These are phyloP conservation scores for Drosophila serrata DNA, from an alignment of 1,140 invertebrate genomes.

Conservation along the genomic window DNA sequence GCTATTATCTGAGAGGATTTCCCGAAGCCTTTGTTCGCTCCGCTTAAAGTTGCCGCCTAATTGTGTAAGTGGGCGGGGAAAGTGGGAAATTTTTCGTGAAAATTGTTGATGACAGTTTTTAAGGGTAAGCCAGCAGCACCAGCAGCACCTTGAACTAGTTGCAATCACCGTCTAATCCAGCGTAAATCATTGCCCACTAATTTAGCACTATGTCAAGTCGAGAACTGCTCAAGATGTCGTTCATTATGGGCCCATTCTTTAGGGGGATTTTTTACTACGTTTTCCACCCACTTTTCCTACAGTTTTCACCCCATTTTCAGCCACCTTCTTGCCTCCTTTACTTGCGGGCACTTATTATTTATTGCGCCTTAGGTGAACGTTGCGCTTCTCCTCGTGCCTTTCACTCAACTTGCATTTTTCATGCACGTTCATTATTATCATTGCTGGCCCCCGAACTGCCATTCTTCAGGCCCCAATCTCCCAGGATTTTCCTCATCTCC, in stretches of 20 bases:
- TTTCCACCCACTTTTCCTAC: neutral
- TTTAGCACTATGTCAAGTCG: conserved; percentile 79
- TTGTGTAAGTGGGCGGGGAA: neutral
- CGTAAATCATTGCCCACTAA: conserved; percentile 68
- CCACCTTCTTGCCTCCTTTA: neutral
- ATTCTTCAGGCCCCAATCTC: conserved; percentile 8
- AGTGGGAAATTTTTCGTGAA: neutral
- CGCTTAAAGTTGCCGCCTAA: conserved; percentile 16
- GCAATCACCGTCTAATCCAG: conserved; percentile 35
- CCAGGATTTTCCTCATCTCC: conserved; percentile 18
- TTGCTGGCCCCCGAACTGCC: conserved; percentile 46
- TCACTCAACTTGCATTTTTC: conserved; percentile 81
- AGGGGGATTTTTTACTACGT: neutral
- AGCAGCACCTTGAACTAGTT: conserved; percentile 27
- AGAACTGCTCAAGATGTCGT: conserved; percentile 72
- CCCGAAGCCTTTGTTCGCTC: conserved; percentile 46
- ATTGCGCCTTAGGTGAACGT: conserved; percentile 79
- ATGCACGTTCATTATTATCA: conserved; percentile 83
- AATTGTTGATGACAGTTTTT: conserved; percentile 12
- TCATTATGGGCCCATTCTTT: conserved; percentile 77
- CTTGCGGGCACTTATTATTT: conserved; percentile 74
- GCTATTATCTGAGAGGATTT: conserved; percentile 55
- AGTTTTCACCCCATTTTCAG: neutral
- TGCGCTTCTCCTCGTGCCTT: conserved; percentile 42
- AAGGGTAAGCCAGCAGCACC: conserved; percentile 7